Evolutionary conservation across 2,113 vertebrate genomes (phyloP).

Genomic region (Elaphurus davidianus): DNA sequence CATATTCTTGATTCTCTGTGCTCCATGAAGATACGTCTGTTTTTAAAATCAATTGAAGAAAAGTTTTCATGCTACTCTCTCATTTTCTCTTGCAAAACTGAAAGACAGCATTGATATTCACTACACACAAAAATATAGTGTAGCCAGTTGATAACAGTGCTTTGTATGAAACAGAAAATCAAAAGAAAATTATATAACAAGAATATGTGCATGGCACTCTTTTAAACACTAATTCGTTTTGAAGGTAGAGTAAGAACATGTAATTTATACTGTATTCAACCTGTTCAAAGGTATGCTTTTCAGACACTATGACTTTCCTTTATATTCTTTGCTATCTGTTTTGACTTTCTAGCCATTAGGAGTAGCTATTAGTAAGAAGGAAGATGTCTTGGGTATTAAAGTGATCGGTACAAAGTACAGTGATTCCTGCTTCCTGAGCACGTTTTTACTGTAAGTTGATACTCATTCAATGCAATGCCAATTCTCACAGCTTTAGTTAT

Average conservation of each 20-base stretch:
- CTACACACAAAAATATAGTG: not conserved
- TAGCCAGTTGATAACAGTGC: not conserved
- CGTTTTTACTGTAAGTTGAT: conserved; percentile 47
- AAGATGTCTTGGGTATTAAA: conserved; percentile 39
- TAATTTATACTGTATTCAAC: not conserved
- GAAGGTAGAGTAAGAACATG: not conserved
- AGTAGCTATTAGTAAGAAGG: conserved; percentile 34
- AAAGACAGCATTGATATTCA: not conserved
- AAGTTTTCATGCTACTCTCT: not conserved
- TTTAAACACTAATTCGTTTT: conserved; percentile 2
- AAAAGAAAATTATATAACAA: not conserved
- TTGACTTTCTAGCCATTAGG: conserved; percentile 55
- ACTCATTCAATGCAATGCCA: conserved; percentile 40
- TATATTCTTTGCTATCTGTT: conserved; percentile 48
- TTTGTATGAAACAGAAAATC: conserved; percentile 4
- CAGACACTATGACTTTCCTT: conserved; percentile 9
- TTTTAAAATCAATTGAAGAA: not conserved
- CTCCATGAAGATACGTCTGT: not conserved
- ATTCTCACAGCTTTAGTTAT: conserved; percentile 51
- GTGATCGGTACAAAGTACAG: conserved; percentile 11
- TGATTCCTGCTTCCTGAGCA: conserved; percentile 17
- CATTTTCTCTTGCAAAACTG: not conserved
- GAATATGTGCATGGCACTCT: not conserved
- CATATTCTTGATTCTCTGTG: not conserved
- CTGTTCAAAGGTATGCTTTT: not conserved